Conservation (phyloP, 2,888 invertebrate species). For the Drosophila bunnanda region DNA sequence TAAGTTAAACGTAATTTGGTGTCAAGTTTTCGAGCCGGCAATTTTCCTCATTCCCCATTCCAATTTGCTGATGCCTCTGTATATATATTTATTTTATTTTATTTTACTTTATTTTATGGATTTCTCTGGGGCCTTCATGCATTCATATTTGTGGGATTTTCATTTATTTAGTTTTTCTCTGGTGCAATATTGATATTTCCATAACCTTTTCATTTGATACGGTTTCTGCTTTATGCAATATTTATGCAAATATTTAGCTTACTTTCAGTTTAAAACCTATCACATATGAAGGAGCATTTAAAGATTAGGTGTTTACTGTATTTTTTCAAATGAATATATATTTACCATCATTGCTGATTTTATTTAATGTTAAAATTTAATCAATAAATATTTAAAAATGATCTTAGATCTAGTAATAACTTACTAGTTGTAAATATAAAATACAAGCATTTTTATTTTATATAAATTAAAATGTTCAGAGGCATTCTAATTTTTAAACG, state of each 20-base stretch:
- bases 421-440: too few species aligned
- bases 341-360: background rate
- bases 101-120: constrained; percentile 2
- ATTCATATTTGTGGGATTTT: background rate
- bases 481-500: background rate
- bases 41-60: constrained; percentile 2
- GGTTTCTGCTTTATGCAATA: background rate
- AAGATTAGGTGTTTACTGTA: background rate
- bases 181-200: background rate
- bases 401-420: background rate
- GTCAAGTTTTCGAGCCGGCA: background rate
- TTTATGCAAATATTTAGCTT: background rate
- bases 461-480: too few species aligned
- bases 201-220: background rate
- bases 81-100: background rate
- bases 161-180: background rate
- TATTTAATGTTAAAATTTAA: background rate
- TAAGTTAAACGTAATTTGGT: constrained; percentile 27
- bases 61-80: background rate
- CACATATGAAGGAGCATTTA: background rate
- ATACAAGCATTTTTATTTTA: too few species aligned
- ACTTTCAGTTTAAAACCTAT: background rate
- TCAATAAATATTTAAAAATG: background rate
- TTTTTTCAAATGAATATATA: background rate
- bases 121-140: background rate